These are phyloP conservation scores for Bambusicola thoracicus DNA, from an alignment of 2,113 vertebrate genomes.

Conservation along the genomic window DNA sequence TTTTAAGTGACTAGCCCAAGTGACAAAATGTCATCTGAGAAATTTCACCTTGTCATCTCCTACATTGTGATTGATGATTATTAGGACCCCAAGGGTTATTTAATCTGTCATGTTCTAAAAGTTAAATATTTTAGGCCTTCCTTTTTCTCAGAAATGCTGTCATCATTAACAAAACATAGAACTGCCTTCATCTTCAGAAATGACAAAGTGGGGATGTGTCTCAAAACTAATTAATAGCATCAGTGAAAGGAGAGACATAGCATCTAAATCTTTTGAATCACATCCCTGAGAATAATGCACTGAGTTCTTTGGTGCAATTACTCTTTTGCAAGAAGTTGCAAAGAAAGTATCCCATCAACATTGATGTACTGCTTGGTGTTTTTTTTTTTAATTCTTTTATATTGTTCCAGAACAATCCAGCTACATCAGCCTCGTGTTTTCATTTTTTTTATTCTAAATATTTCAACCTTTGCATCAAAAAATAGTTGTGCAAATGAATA, in stretches of 20 bases:
- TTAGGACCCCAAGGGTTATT: conserved; percentile 61
- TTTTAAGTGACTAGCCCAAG: conserved; percentile 63
- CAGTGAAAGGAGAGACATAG: conserved; percentile 68
- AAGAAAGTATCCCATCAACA: conserved; percentile 43
- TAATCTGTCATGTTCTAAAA: conserved; percentile 68
- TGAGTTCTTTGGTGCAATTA: conserved; percentile 53
- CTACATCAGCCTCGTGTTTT: conserved; percentile 34
- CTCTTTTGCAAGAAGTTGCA: conserved; percentile 22
- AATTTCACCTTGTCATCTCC: conserved; percentile 68
- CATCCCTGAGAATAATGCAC: conserved; percentile 55
- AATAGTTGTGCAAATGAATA: not conserved
- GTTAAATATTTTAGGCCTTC: conserved; percentile 70
- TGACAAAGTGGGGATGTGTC: conserved; percentile 74
- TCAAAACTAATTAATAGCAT: conserved; percentile 76
- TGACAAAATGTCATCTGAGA: conserved; percentile 44
- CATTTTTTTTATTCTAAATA: conserved; percentile 51
- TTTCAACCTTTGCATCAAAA: conserved; percentile 40
- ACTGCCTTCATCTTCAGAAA: conserved; percentile 72
- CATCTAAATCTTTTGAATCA: conserved; percentile 69
- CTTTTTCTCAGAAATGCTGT: conserved; percentile 57
- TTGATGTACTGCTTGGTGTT: conserved; percentile 7
- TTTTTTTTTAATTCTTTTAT: conserved; percentile 20
- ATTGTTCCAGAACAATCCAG: conserved; percentile 22
- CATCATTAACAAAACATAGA: conserved; percentile 71
- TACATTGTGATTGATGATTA: conserved; percentile 56